Evolutionary conservation across 1,140 invertebrate species (phyloP).

Genomic region (Drosophila yakuba): DNA sequence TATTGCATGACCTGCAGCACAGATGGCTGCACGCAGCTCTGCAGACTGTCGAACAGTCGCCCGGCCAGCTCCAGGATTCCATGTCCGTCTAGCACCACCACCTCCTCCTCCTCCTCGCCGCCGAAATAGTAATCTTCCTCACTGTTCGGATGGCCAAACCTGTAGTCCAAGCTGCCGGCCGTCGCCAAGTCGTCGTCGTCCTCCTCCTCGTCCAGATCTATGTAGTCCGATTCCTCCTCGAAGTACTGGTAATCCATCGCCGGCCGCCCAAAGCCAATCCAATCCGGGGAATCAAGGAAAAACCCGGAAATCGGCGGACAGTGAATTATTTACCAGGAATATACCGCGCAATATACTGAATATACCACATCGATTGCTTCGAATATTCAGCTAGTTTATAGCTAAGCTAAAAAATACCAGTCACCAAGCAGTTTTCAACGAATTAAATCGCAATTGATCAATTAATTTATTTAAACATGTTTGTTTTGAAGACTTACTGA

Average conservation of each 20-base stretch:
- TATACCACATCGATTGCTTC: background rate
- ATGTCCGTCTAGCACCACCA: background rate
- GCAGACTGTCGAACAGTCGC: slow-evolving; percentile 20
- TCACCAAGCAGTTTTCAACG: background rate
- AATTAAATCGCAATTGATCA: background rate
- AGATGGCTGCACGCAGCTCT: slow-evolving; percentile 33
- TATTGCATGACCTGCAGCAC: slow-evolving; percentile 53
- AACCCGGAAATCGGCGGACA: slow-evolving; percentile 5
- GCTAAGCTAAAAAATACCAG: background rate
- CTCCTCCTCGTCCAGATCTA: slow-evolving; percentile 48
- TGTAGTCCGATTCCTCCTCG: slow-evolving; percentile 63
- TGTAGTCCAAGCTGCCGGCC: slow-evolving; percentile 3
- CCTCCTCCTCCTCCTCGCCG: background rate
- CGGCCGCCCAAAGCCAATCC: slow-evolving; percentile 6
- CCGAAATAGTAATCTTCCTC: slow-evolving; percentile 28
- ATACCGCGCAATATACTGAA: slow-evolving; percentile 4
- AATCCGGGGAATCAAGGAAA: slow-evolving; percentile 8
- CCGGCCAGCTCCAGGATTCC: slow-evolving; percentile 2
- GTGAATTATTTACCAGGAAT: background rate
- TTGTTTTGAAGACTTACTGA: too few species aligned
- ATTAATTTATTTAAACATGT: too few species aligned
- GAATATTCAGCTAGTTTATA: background rate
- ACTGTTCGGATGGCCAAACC: background rate
- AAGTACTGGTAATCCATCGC: slow-evolving; percentile 73
- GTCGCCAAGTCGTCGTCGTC: slow-evolving; percentile 23